Evolutionary conservation across 2,797 vertebrate species (phyloP).

Genomic region (Erpetoichthys calabaricus): DNA sequence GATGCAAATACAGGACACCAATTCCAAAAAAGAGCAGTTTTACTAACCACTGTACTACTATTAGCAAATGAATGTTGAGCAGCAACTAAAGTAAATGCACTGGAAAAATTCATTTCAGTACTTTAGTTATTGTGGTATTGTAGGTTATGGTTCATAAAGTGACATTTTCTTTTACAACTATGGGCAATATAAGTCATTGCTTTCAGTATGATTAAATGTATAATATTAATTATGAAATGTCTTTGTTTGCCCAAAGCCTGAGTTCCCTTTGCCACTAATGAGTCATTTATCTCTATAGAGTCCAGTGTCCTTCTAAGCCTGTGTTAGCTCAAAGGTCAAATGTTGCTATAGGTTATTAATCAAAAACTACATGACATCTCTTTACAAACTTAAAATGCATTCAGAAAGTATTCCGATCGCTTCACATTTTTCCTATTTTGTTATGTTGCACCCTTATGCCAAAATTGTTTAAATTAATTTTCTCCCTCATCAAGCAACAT

Average conservation of each 20-base stretch:
- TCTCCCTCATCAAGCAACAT: no score
- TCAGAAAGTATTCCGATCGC: no score
- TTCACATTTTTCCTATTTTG: no score
- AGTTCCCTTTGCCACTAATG: slow-evolving; percentile 55
- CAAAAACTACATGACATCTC: slow-evolving; percentile 34
- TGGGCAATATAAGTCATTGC: slow-evolving; percentile 38
- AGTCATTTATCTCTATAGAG: slow-evolving; percentile 46
- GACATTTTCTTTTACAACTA: slow-evolving; percentile 42
- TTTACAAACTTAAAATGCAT: background rate
- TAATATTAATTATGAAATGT: slow-evolving; percentile 51
- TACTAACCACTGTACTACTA: no score
- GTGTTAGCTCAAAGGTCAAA: slow-evolving; percentile 15
- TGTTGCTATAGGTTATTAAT: slow-evolving; percentile 20
- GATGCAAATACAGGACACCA: no score
- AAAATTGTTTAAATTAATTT: no score
- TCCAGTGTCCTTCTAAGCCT: slow-evolving; percentile 25
- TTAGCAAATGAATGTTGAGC: no score
- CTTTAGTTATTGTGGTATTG: slow-evolving; percentile 35
- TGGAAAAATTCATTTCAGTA: no score
- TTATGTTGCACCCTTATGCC: no score
- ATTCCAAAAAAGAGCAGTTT: no score
- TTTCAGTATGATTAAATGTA: slow-evolving; percentile 49
- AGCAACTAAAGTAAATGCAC: no score
- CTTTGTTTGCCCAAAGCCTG: slow-evolving; percentile 35
- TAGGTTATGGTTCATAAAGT: slow-evolving; percentile 47